These are phyloP conservation scores for Ateles fusciceps DNA, from an alignment of 2,797 vertebrate species.

Conservation along the genomic window DNA sequence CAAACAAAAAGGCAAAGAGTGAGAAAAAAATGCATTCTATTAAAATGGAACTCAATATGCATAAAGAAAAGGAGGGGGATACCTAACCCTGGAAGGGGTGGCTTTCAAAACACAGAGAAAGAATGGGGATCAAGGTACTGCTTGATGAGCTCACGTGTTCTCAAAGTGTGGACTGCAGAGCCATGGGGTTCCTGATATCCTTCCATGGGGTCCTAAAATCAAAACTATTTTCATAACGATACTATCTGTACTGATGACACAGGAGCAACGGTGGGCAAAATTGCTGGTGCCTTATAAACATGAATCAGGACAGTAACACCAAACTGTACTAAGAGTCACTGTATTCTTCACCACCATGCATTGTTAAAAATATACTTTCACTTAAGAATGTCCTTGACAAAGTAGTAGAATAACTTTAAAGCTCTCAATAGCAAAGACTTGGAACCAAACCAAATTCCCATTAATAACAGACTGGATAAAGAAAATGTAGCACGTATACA, in stretches of 20 bases:
- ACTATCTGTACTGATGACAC: not conserved
- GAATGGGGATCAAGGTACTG: not conserved
- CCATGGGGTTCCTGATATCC: not conserved
- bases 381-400: not conserved
- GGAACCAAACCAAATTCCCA: not conserved
- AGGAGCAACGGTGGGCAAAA: not conserved
- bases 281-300: not conserved
- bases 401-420: not conserved
- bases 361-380: not conserved
- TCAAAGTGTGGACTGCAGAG: not conserved
- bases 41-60: not conserved
- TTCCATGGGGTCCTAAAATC: not conserved
- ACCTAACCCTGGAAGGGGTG: not conserved
- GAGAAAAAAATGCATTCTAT: not conserved
- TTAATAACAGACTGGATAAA: not conserved
- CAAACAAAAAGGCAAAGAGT: not conserved
- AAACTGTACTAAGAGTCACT: not conserved
- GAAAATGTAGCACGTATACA: not conserved
- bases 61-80: not conserved
- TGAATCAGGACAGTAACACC: not conserved
- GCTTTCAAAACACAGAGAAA: constrained; percentile 29
- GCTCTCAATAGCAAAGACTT: not conserved
- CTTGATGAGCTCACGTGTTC: not conserved
- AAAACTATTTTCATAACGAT: constrained; percentile 12
- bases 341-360: not conserved